These are phyloP conservation scores for Bambusicola thoracicus DNA, from an alignment of 2,113 vertebrate genomes.

Conservation along the genomic window DNA sequence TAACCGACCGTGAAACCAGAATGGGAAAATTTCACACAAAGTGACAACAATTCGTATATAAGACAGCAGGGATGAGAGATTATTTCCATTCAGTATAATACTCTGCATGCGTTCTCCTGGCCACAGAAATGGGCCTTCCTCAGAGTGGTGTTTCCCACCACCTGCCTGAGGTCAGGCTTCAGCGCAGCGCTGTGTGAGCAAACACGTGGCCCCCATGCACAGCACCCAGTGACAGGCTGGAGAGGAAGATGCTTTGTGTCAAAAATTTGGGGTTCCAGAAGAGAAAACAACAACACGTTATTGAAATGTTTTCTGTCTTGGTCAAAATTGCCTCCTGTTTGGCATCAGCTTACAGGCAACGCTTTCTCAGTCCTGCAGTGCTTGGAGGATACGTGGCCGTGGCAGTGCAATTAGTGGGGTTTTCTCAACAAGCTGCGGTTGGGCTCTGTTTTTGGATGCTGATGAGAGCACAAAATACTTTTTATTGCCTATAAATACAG, in stretches of 20 bases:
- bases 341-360: neutral
- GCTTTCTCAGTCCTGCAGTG: neutral
- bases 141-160: neutral
- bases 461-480: neutral
- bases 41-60: neutral
- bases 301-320: neutral
- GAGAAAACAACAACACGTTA: neutral
- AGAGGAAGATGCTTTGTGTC: neutral
- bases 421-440: neutral
- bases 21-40: neutral
- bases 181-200: neutral
- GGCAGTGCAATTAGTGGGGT: conserved; percentile 5
- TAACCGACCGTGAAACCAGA: neutral
- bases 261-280: neutral
- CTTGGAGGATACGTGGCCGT: accelerated
- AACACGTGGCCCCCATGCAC: accelerated
- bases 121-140: neutral
- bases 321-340: neutral
- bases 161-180: neutral
- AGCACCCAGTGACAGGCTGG: neutral
- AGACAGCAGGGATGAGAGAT: neutral
- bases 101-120: neutral
- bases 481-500: neutral
- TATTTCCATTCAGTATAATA: neutral
- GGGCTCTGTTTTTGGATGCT: neutral